phyloP scores from a whole-genome alignment of 2,888 invertebrate genomes.

The Drosophila robusta region DNA sequence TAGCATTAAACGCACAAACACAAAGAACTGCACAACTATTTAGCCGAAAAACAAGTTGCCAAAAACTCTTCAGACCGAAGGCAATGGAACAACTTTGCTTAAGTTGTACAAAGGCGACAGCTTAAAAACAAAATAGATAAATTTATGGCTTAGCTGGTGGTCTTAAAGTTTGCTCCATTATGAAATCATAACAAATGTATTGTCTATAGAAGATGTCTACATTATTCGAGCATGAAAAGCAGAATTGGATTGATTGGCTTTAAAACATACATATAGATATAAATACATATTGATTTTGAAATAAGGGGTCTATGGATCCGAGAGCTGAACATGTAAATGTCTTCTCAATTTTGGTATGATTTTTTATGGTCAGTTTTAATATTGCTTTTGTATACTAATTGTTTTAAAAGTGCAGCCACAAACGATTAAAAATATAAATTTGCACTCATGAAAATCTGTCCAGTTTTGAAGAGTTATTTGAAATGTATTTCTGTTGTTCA shows the following conservation, averaged over 20 bases:
- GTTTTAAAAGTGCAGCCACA: no score
- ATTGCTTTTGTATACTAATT: no score
- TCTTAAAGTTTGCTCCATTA: conserved; percentile 19
- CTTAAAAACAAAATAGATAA: conserved; percentile 29
- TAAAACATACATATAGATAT: background rate
- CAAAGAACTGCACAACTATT: conserved; percentile 30
- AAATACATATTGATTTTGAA: no score
- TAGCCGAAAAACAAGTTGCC: conserved; percentile 8
- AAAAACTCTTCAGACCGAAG: conserved; percentile 17
- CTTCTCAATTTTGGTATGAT: no score
- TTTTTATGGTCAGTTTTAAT: no score
- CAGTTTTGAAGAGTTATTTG: no score
- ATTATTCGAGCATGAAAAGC: background rate
- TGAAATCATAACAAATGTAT: conserved; percentile 15
- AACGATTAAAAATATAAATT: no score
- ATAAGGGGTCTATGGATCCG: no score
- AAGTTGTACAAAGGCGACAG: conserved; percentile 13
- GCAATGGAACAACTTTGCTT: conserved; percentile 25
- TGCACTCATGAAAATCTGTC: no score
- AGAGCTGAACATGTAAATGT: no score
- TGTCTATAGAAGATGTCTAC: background rate
- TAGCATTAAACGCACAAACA: conserved; percentile 56
- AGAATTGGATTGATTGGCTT: conserved; percentile 20
- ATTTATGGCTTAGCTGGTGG: conserved; percentile 24
- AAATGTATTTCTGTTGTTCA: no score